Base-by-base conservation (phyloP, 2,113 vertebrate species). In the Poecile atricapillus region DNA sequence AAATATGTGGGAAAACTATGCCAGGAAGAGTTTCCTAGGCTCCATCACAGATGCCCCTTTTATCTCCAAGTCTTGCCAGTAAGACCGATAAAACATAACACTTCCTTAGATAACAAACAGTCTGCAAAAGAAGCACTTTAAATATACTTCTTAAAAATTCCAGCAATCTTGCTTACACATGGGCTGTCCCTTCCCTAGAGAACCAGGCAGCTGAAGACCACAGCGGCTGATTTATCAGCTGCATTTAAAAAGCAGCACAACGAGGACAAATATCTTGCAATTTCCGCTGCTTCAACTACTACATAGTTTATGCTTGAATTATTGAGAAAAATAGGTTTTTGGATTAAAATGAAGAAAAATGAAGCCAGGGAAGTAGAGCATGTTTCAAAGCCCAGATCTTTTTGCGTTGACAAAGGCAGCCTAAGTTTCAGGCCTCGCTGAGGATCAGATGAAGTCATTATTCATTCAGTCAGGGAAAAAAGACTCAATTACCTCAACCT, bases 311-410 rank as follows among this genome's bases (percentile, higher is more conserved):
- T 98, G 98, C 98, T 98, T 98, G 98, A 98, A 98, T 98, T 98
- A 98, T 98, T 98, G 97, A 98, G 98, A 98, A 98, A 98, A 98
- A 98, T 98, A 97, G 98, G 98, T 97, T 98, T 98, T 96, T 94
- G 98, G 98, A 98, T 99, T 99, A 99, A 99, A 99, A 99, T 98
- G 98, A 99, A 99, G 99, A 99, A 99, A 99, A 99, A 99, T 98
- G 97, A 98, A 99, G 98, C 98, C 98, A 97, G 98, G 98, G 98
- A 98, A 98, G 98, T 97, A 98, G 98, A 98, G 98, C 98, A 97
- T 97, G 98, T 98, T 98, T 99, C 98, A 98, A 98, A 99, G 98
- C 98, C 98, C 96, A 93, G 98, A 98, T 98, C 98, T 97, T 97
- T 98, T 97, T 97, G 98, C 98, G 37, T 94, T 98, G 98, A 99